Percentiles rank a stretch among this genome's conserved stretches.
Conservation (phyloP, 2,888 invertebrate species). For the Pheosia tremula region DNA sequence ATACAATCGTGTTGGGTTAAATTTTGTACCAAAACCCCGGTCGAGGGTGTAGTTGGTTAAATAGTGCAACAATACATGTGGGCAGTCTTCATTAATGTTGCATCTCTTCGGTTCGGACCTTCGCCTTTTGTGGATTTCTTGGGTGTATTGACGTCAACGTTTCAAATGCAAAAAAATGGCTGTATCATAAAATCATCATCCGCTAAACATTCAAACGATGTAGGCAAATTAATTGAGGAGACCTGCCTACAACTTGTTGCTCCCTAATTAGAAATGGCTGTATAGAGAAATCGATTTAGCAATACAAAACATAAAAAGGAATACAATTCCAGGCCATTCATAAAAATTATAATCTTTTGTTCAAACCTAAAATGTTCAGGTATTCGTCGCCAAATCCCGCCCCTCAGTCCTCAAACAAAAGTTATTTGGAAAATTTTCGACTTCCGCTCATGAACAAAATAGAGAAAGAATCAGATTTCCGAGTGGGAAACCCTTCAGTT, state of each 20-base stretch:
- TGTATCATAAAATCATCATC: no score
- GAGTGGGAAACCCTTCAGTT: constrained; percentile 69
- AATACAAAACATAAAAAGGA: no score
- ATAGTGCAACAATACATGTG: constrained; percentile 80
- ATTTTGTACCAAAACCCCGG: constrained; percentile 59
- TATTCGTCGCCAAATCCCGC: neutral
- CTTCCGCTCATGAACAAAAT: constrained; percentile 51
- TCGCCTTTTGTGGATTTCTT: constrained; percentile 59
- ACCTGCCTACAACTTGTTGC: no score
- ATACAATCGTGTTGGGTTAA: constrained; percentile 70
- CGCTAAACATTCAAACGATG: no score
- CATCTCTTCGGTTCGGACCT: constrained; percentile 69
- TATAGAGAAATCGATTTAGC: no score
- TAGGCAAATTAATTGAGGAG: no score
- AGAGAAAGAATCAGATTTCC: constrained; percentile 78
- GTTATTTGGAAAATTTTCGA: constrained; percentile 58
- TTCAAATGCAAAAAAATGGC: no score
- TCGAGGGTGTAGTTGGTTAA: constrained; percentile 66
- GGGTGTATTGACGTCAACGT: constrained; percentile 19
- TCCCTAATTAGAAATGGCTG: no score
- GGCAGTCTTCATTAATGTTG: constrained; percentile 74
- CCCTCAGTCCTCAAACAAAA: constrained; percentile 1
- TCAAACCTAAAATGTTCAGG: neutral
- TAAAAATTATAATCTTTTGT: no score
- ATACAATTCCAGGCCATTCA: no score